Evolutionary conservation across 2,113 vertebrate species (phyloP), one percentile per base, ranked within the genome.

Genomic region (Sander vitreus): DNA sequence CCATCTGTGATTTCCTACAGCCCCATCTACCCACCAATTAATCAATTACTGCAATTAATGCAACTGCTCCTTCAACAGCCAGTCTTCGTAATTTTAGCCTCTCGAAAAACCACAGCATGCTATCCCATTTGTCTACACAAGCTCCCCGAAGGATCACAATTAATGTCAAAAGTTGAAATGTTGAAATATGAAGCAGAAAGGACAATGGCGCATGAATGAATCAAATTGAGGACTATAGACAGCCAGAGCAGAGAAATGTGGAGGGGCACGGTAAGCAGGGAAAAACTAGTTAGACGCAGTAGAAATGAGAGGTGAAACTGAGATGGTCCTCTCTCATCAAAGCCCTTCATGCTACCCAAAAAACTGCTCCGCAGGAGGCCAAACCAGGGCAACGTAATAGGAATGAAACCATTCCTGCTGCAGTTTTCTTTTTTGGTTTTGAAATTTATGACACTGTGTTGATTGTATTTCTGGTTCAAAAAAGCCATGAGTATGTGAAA

Each of bases 21-120:
- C 9, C 39, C 25, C 47, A 70, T 84, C 59, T 82, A 72, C 71
- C 45, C 85, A 83, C 48, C 70, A 83, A 85, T 86, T 78, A 92
- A 87, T 90, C 84, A 76, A 87, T 89, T 80, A 75, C 47, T 25
- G 43, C 55, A 85, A 81, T 89, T 68, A 80, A 54, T 69, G 48
- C 15, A n/a, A 88, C 86, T 78, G 79, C 66, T 79, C 69, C 57
- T 82, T 91, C 73, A 87, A 80, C 79, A 88, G 71, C 63, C 66
- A 70, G 69, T 68, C 83, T 84, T 79, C 85, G 65, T 88, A 80
- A 85, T 89, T 82, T 80, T 67, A 68, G 65, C 45, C 84, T 76
- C 54, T 65, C 12, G 11, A 64, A 82, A 81, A 80, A 48, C 60
- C 77, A 59, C 68, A 75, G 65, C 69, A 50, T 54, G 75, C 60